Percentiles rank a stretch among this genome's conserved stretches.
These are phyloP conservation scores for Alauda arvensis DNA, from an alignment of 2,797 vertebrate genomes.

Conservation along the genomic window DNA sequence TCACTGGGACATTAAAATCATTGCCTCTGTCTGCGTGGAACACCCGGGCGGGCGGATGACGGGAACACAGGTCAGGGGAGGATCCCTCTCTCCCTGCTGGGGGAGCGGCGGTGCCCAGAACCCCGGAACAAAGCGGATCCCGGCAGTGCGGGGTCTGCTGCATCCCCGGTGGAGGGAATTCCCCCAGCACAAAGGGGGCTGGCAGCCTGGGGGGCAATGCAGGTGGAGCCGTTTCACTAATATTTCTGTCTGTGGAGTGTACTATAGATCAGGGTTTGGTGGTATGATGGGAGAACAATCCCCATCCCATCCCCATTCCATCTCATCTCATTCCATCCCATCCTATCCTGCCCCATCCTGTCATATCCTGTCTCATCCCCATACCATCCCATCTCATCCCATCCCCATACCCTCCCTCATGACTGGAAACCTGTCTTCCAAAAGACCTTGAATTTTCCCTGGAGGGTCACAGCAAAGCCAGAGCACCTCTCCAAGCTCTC, in stretches of 20 bases:
- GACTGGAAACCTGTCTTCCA: not conserved
- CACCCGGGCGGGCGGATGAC: not conserved
- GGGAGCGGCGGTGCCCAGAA: not conserved
- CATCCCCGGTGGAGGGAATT: not conserved
- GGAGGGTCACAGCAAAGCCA: not conserved
- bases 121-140: not conserved
- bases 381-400: not conserved
- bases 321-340: not conserved
- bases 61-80: constrained; percentile 17
- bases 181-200: rapidly evolving
- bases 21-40: constrained; percentile 31
- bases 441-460: not conserved
- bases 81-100: not conserved
- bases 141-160: rapidly evolving
- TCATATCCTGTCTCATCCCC: not conserved
- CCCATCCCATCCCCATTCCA: not conserved
- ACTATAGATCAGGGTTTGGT: not conserved
- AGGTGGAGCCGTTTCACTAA: not conserved
- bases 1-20: constrained; percentile 58
- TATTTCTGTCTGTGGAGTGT: not conserved
- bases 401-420: not conserved
- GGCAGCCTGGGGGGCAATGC: not conserved
- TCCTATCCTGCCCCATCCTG: not conserved
- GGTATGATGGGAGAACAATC: not conserved
- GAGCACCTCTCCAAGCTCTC: not conserved